These are phyloP conservation scores for Eurystomus gularis DNA, from an alignment of 2,113 vertebrate species.

Conservation along the genomic window DNA sequence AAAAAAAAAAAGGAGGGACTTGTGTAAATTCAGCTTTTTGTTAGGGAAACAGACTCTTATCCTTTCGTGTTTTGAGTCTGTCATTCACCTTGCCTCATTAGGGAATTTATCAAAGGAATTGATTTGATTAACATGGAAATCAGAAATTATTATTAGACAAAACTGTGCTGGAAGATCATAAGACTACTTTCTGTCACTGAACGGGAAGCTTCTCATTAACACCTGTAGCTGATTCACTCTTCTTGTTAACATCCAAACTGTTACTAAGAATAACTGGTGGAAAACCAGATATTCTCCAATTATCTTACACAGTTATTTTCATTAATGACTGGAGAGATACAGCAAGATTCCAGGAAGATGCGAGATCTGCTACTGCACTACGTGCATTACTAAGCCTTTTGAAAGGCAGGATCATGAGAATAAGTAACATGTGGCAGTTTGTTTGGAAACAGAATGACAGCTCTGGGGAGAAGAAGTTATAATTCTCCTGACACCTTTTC, in stretches of 20 bases:
- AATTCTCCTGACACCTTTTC: neutral
- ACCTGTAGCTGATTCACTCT: conserved; percentile 15
- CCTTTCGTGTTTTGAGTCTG: neutral
- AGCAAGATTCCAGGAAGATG: neutral
- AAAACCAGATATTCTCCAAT: neutral
- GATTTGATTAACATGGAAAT: conserved; percentile 46
- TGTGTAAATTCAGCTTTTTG: neutral
- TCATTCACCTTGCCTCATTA: neutral
- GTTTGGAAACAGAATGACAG: neutral
- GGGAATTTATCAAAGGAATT: conserved; percentile 24
- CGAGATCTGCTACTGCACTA: too few species aligned
- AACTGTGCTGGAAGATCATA: neutral
- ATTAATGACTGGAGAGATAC: neutral
- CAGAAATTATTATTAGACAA: conserved; percentile 41
- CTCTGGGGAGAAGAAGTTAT: neutral
- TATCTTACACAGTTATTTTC: neutral
- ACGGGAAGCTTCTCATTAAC: neutral
- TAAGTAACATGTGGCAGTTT: neutral
- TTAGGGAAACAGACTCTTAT: neutral
- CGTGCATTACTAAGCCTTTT: neutral
- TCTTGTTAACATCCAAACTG: neutral
- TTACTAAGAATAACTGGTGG: neutral
- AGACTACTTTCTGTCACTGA: neutral
- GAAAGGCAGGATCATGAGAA: neutral
- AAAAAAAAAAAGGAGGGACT: neutral